Base-by-base conservation (phyloP, 2,888 invertebrate species). In the Nomada ruficornis region DNA sequence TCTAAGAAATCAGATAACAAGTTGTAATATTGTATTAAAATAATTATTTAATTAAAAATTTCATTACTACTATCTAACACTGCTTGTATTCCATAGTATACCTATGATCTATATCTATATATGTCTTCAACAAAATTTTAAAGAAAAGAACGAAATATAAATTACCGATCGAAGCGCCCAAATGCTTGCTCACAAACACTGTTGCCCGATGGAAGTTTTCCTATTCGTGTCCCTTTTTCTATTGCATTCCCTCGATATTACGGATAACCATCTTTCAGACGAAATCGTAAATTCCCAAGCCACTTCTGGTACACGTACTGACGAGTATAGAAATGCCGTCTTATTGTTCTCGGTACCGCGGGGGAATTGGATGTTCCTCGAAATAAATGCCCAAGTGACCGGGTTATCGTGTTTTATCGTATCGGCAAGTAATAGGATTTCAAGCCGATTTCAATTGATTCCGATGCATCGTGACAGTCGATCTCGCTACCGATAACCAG, bases 361-460 rank as follows among this genome's bases (percentile, higher is more conserved):
- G 18, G 70, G 50, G 74, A 75, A 82, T 75, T 74, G 67, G 42
- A 76, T 54, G 59, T 57, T 18, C 62, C 18, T 54, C 36, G 68
- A 62, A 82, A 76, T 70, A 76, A 82, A 81, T 82, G 75, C 63
- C 67, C 67, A 57, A 76, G 71, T 72, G 62, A 80, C 72, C 82
- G 59, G 57, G 62, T 77, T 62, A 68, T 60, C 62, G 42, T 81
- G 65, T 73, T 69, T 82, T 64, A 57, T 59, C 69, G 75, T 55
- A 68, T 60, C 23, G 64, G 63, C 64, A 64, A 70, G 82, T 75
- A 82, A 83, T 78, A 60, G 75, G 72, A 82, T 82, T 75, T 74
- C 77, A 57, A 82, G 68, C 75, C 82, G 75, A 65, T 82, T 83
- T 78, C 83, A 82, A 78, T 82, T 75, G 83, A 83, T 83, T 63